Evolutionary conservation across 2,888 invertebrate species (phyloP).

Genomic region (Hyposoter dolosus): DNA sequence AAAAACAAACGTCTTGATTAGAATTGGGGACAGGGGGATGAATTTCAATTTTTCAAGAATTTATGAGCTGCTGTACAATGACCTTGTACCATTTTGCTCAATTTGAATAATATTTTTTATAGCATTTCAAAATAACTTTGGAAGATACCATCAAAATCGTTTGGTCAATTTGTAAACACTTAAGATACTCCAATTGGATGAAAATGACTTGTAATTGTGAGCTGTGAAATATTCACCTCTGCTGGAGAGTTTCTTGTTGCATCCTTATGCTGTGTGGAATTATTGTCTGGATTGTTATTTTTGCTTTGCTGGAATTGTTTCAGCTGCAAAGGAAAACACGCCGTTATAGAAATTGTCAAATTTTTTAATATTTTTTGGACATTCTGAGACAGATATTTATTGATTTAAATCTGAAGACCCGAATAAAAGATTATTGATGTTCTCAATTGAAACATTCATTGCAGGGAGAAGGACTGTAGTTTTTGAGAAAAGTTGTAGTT

Average conservation of each 20-base stretch:
- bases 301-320: slow-evolving; percentile 85
- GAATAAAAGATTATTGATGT: background rate
- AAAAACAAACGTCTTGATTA: background rate
- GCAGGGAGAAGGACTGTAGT: background rate
- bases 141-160: no score
- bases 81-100: background rate
- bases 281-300: slow-evolving; percentile 68
- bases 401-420: background rate
- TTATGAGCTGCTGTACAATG: background rate
- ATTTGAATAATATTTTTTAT: no score
- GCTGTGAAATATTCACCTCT: slow-evolving; percentile 46
- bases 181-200: background rate
- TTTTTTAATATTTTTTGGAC: background rate
- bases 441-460: background rate
- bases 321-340: slow-evolving; percentile 83
- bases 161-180: background rate
- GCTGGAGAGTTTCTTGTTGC: slow-evolving; percentile 5
- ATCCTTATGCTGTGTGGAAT: slow-evolving; percentile 40
- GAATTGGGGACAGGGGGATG: background rate
- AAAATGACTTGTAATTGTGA: background rate
- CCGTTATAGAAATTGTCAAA: background rate
- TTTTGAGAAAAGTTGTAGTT: background rate
- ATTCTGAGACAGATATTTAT: background rate
- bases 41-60: background rate
- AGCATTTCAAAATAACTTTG: no score